Conservation (phyloP, 1,140 invertebrate species). For the Atta cephalotes region DNA sequence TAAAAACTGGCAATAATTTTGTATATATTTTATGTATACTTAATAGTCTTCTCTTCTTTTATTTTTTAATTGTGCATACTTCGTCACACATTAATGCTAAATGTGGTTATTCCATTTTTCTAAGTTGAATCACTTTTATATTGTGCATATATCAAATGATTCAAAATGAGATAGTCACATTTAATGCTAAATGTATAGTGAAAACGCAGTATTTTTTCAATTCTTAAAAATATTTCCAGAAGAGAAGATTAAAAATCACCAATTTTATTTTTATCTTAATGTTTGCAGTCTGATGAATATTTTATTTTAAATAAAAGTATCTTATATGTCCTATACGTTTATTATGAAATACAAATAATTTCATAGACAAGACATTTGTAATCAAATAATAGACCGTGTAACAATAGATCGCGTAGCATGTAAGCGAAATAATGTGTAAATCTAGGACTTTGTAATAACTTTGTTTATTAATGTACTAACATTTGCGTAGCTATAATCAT, state of each 20-base stretch:
- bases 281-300: background rate
- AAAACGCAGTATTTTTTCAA: background rate
- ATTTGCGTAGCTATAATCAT: background rate
- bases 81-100: background rate
- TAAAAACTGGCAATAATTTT: background rate
- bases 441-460: background rate
- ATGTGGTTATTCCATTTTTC: background rate
- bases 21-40: background rate
- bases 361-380: conserved; percentile 17
- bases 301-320: conserved; percentile 9
- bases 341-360: conserved; percentile 37
- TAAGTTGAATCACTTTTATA: background rate
- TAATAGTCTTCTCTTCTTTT: background rate
- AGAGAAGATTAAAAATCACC: background rate
- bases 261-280: background rate
- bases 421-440: conserved; percentile 54
- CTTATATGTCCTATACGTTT: conserved; percentile 14
- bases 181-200: too few species aligned
- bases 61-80: background rate
- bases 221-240: background rate
- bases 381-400: conserved; percentile 46
- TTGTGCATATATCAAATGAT: background rate
- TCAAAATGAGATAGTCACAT: background rate
- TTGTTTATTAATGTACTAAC: conserved; percentile 36
- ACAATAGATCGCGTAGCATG: conserved; percentile 9